phyloP scores from a whole-genome alignment of 2,888 invertebrate genomes.

The Augiades crinisus region DNA sequence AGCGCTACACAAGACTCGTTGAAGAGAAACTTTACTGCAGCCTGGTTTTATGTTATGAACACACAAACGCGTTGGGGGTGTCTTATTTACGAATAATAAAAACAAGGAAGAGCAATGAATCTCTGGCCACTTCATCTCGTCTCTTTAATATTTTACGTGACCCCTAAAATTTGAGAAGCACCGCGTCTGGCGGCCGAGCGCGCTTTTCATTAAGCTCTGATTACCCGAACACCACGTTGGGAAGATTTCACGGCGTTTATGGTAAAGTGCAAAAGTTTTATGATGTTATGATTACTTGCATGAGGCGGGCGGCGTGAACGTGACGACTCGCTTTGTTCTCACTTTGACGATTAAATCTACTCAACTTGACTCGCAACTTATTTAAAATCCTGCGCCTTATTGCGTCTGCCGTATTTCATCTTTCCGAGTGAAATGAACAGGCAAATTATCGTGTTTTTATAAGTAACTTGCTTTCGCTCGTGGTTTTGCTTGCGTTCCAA shows the following conservation, averaged over 20 bases:
- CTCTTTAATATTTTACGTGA: constrained; percentile 81
- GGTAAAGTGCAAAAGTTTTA: constrained; percentile 79
- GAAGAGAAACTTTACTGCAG: constrained; percentile 64
- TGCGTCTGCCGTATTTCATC: neutral
- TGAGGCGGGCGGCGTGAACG: constrained; percentile 59
- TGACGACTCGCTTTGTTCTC: constrained; percentile 43
- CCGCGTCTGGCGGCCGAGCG: constrained; percentile 59
- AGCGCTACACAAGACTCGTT: constrained; percentile 51
- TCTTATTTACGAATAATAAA: constrained; percentile 80
- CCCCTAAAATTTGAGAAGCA: constrained; percentile 72
- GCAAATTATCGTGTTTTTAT: no score
- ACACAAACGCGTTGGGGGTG: constrained; percentile 60
- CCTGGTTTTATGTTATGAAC: constrained; percentile 74
- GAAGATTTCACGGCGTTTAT: constrained; percentile 65
- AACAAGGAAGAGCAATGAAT: constrained; percentile 78
- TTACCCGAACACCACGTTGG: constrained; percentile 66
- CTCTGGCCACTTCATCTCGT: constrained; percentile 78
- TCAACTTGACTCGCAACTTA: neutral
- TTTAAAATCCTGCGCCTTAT: neutral
- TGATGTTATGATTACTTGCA: constrained; percentile 77
- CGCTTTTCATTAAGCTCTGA: constrained; percentile 80
- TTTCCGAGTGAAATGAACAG: no score
- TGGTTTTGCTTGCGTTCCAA: no score
- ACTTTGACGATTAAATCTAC: constrained; percentile 23
- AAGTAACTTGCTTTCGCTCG: no score